Percentiles rank a stretch among this genome's conserved stretches.
Evolutionary conservation across 2,113 vertebrate species (phyloP).

Genomic region (Edolisoma coerulescens): DNA sequence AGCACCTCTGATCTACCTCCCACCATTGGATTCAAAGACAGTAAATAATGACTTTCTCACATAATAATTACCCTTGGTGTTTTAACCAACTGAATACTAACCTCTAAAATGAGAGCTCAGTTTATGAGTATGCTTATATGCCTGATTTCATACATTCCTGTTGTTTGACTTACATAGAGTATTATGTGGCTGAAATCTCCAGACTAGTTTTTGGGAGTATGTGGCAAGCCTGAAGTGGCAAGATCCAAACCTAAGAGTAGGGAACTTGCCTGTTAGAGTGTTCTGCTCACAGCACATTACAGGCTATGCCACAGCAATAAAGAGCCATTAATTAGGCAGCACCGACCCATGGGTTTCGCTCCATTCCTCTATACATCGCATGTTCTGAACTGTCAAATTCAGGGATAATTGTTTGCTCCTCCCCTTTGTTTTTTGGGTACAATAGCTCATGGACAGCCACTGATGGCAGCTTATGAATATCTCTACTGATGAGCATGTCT

Average conservation of each 20-base stretch:
- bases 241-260: conserved; percentile 21
- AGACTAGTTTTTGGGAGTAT: background rate
- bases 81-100: background rate
- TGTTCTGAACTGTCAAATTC: conserved; percentile 56
- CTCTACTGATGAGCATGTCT: conserved; percentile 43
- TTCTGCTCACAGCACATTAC: conserved; percentile 37
- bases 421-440: conserved; percentile 47
- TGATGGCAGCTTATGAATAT: conserved; percentile 54
- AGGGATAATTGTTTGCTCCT: background rate
- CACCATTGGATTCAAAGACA: background rate
- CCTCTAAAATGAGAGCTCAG: background rate
- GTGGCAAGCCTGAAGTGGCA: background rate
- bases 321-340: conserved; percentile 63
- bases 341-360: conserved; percentile 60
- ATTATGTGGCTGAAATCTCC: background rate
- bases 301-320: conserved; percentile 54
- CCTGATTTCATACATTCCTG: background rate
- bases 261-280: conserved; percentile 29
- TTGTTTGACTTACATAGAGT: background rate
- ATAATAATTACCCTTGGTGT: background rate
- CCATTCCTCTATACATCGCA: conserved; percentile 61
- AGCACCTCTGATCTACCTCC: background rate
- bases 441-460: conserved; percentile 34
- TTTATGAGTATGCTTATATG: background rate
- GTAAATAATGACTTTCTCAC: background rate